Percentiles rank a stretch among this genome's conserved stretches.
phyloP scores from a whole-genome alignment of 2,888 invertebrate genomes.

The Nomada goodeniana region DNA sequence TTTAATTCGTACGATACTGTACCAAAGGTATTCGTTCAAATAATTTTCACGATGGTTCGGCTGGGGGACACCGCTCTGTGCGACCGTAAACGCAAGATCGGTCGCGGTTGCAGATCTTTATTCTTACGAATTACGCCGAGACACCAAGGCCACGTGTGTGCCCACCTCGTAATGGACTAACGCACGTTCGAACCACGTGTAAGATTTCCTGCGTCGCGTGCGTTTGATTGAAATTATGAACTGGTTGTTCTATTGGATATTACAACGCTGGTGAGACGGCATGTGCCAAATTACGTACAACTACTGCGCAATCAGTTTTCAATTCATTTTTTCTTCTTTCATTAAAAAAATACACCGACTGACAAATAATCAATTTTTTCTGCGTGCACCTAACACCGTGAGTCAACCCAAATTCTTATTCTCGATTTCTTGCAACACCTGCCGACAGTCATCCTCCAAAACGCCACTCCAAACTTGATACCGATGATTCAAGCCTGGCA shows the following conservation, averaged over 20 bases:
- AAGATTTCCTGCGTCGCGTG: constrained; percentile 58
- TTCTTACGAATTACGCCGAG: constrained; percentile 60
- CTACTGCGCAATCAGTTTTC: not conserved
- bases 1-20: not conserved
- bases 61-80: constrained; percentile 30
- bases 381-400: not conserved
- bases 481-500: constrained; percentile 94
- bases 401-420: constrained; percentile 39
- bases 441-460: constrained; percentile 83
- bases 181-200: constrained; percentile 65
- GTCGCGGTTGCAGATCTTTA: constrained; percentile 47
- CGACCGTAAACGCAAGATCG: constrained; percentile 45
- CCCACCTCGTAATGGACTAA: constrained; percentile 40
- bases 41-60: constrained; percentile 40
- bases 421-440: constrained; percentile 58
- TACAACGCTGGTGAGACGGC: constrained; percentile 4
- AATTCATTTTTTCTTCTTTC: not conserved
- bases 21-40: constrained; percentile 43
- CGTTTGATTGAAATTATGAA: constrained; percentile 66
- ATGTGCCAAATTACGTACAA: not conserved
- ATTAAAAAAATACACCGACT: not conserved
- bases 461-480: constrained; percentile 93
- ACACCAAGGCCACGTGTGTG: constrained; percentile 59
- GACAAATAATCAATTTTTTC: not conserved
- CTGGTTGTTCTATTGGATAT: constrained; percentile 52